Conservation (phyloP, 2,888 invertebrate species). For the Coenonympha arcania region DNA sequence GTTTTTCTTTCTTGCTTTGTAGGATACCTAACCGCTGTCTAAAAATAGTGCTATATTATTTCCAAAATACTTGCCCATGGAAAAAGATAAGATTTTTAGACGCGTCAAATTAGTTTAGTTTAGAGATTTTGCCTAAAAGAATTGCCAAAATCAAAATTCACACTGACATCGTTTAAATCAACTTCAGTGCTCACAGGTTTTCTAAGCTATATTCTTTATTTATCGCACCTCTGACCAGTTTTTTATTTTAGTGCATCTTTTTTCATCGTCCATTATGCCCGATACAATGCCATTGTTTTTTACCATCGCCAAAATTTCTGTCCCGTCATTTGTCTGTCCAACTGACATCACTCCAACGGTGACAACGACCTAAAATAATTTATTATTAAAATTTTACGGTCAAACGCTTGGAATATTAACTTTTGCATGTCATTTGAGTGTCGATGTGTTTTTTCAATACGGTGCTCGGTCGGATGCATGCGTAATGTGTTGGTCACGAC, state of each 20-base stretch:
- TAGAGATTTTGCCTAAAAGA: no score
- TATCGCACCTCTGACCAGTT: constrained; percentile 35
- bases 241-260: constrained; percentile 45
- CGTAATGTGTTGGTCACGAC: constrained; percentile 23
- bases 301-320: constrained; percentile 37
- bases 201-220: constrained; percentile 1
- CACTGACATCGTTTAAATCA: no score
- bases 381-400: constrained; percentile 51
- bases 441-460: constrained; percentile 29
- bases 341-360: constrained; percentile 61
- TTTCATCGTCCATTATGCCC: constrained; percentile 43
- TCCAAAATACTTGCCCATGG: no score
- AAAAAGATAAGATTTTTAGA: no score
- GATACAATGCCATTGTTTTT: constrained; percentile 54
- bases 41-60: no score
- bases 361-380: constrained; percentile 66
- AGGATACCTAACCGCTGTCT: no score
- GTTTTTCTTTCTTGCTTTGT: no score
- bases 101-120: no score
- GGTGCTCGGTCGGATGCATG: constrained; percentile 26
- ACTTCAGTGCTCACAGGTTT: no score
- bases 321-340: constrained; percentile 52
- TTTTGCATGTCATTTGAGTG: constrained; percentile 31
- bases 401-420: constrained; percentile 34
- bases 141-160: no score